A percentile compares a stretch with the other conserved stretches of the same genome.
Evolutionary conservation across 2,888 invertebrate species (phyloP).

Genomic region (Sclerodermus sp.): DNA sequence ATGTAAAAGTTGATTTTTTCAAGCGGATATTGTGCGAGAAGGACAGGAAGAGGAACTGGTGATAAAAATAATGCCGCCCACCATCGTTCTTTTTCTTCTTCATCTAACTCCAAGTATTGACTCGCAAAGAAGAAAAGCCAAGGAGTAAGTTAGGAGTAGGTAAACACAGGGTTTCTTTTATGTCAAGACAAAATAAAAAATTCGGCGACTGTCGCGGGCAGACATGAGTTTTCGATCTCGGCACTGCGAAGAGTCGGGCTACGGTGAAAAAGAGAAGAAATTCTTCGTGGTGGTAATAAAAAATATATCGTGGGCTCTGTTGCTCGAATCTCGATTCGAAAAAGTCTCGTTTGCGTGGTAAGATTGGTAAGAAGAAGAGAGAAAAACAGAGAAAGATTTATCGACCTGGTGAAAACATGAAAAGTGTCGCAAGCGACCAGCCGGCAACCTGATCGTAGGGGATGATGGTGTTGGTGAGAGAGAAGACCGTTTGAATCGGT

Average conservation of each 20-base stretch:
- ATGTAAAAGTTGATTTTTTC: no score
- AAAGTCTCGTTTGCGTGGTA: neutral
- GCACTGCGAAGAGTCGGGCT: neutral
- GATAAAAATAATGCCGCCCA: no score
- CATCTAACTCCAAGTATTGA: no score
- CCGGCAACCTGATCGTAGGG: slow-evolving; percentile 11
- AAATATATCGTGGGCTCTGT: neutral
- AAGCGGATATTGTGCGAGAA: no score
- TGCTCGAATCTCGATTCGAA: neutral
- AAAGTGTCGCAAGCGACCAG: slow-evolving; percentile 32
- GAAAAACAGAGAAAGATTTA: slow-evolving; percentile 25
- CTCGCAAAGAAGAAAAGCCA: no score
- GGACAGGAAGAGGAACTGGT: no score
- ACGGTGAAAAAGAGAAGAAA: neutral
- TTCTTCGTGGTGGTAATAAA: neutral
- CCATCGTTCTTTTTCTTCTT: no score
- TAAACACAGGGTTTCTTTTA: no score
- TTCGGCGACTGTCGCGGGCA: neutral
- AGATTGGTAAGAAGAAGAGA: neutral
- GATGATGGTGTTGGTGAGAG: no score
- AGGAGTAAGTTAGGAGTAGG: no score
- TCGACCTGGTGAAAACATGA: slow-evolving; percentile 33
- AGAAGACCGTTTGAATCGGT: no score
- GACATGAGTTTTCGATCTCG: neutral
- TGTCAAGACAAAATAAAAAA: neutral